Conservation (phyloP, 2,113 vertebrate species). For the Oreochromis aureus region DNA sequence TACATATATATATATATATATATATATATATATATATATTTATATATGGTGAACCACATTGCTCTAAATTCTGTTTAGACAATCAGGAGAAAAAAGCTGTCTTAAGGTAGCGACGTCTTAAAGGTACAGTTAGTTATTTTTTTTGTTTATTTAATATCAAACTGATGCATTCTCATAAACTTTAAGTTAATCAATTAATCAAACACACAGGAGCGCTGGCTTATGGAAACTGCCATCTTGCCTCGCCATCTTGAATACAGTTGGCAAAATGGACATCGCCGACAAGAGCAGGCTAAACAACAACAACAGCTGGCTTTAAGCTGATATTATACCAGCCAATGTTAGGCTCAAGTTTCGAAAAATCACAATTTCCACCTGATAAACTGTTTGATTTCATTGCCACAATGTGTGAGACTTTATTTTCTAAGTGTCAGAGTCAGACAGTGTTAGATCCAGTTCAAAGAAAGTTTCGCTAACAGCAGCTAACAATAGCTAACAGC, state of each 20-base stretch:
- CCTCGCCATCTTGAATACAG: not conserved
- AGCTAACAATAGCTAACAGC: not conserved
- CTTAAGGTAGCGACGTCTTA: not conserved
- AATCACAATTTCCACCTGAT: not conserved
- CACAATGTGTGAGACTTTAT: not conserved
- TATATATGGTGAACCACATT: not conserved
- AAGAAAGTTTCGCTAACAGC: not conserved
- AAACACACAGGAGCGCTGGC: not conserved
- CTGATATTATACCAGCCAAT: not conserved
- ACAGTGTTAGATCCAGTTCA: not conserved
- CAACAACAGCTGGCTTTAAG: not conserved
- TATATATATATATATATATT: fast-evolving
- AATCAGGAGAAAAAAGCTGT: not conserved
- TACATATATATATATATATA: fast-evolving
- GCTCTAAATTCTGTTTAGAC: not conserved
- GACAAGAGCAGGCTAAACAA: not conserved
- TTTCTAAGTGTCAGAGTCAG: not conserved
- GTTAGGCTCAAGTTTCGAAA: not conserved
- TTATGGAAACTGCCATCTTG: not conserved
- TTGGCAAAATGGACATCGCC: fast-evolving
- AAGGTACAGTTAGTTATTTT: not conserved
- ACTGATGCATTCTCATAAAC: not conserved
- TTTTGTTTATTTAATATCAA: not conserved
- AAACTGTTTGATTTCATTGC: not conserved
- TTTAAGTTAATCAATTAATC: not conserved